phyloP scores from a whole-genome alignment of 2,797 vertebrate genomes.

The Chelonia mydas region DNA sequence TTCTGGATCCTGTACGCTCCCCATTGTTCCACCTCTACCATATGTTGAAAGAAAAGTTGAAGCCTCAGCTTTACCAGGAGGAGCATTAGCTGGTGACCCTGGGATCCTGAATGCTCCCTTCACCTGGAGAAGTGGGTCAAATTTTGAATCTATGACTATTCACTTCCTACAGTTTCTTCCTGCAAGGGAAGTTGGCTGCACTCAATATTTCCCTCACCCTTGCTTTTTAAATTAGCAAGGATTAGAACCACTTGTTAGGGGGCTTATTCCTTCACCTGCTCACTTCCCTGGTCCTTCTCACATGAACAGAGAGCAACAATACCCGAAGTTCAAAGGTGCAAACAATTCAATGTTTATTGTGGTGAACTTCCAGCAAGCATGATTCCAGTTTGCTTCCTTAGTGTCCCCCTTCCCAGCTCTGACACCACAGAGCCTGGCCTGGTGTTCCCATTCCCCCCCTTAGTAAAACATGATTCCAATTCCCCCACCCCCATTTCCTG shows the following conservation, averaged over 20 bases:
- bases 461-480: no score
- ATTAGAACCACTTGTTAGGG: neutral
- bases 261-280: no score
- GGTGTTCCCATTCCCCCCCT: no score
- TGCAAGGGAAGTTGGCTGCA: neutral
- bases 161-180: neutral
- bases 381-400: no score
- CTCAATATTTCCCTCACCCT: neutral
- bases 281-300: no score
- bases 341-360: no score
- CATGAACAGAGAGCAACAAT: no score
- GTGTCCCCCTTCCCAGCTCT: no score
- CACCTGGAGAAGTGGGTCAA: neutral
- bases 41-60: neutral
- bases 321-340: no score
- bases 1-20: neutral
- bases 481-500: no score
- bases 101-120: slow-evolving; percentile 2
- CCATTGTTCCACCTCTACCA: neutral
- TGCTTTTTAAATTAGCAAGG: neutral
- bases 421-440: no score
- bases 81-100: neutral
- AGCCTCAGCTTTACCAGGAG: neutral
- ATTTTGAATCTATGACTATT: slow-evolving; percentile 6
- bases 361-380: no score